Evolutionary conservation across 2,888 invertebrate species (phyloP).

Genomic region (Ceramica pisi): DNA sequence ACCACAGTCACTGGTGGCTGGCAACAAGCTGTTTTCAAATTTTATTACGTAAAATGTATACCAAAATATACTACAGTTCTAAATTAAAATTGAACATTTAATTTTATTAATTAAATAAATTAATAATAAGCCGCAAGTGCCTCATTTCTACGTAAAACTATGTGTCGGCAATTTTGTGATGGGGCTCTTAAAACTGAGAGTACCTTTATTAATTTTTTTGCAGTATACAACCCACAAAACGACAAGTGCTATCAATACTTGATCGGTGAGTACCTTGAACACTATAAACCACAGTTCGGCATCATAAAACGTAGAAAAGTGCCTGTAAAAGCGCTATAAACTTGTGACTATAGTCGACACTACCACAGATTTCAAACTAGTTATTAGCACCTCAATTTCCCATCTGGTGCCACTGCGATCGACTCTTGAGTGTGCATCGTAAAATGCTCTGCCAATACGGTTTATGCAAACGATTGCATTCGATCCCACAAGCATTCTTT

Average conservation of each 20-base stretch:
- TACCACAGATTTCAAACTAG: conserved; percentile 27
- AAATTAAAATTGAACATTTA: too few relatives aligned
- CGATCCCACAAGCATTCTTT: background rate
- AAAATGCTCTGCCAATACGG: conserved; percentile 11
- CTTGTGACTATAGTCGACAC: conserved; percentile 8
- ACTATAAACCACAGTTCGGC: conserved; percentile 43
- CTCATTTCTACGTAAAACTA: too few relatives aligned
- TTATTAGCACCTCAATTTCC: conserved; percentile 29
- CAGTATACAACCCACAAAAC: conserved; percentile 24
- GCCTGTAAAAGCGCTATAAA: conserved; percentile 49
- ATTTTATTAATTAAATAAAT: too few relatives aligned
- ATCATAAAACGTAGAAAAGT: conserved; percentile 41
- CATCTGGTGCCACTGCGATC: conserved; percentile 11
- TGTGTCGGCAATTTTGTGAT: too few relatives aligned
- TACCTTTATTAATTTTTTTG: background rate
- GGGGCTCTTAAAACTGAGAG: background rate
- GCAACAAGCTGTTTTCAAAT: too few relatives aligned
- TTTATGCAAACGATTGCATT: conserved; percentile 19
- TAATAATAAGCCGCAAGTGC: too few relatives aligned
- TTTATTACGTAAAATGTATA: too few relatives aligned
- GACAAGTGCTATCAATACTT: conserved; percentile 41
- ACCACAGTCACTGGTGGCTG: too few relatives aligned
- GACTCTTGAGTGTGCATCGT: conserved; percentile 11
- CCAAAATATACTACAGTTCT: too few relatives aligned
- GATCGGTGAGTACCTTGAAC: conserved; percentile 28